Percentiles rank a stretch among this genome's conserved stretches.
Evolutionary conservation across 2,888 invertebrate genomes (phyloP).

Genomic region (Trachelus tabidus): DNA sequence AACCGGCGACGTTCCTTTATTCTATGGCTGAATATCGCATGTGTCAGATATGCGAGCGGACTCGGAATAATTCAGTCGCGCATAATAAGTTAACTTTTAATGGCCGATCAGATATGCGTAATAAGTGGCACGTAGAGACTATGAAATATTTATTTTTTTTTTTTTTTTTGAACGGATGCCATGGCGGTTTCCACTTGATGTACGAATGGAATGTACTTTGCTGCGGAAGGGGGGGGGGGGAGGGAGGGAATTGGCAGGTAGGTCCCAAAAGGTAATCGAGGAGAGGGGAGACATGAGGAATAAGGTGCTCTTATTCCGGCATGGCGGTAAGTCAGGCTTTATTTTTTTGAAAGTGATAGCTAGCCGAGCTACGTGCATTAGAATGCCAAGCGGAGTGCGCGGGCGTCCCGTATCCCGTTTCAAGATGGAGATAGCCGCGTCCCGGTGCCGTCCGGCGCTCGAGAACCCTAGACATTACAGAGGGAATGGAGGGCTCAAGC

Average conservation of each 20-base stretch:
- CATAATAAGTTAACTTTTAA: not conserved
- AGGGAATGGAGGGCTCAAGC: slow-evolving; percentile 17
- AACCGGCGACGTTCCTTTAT: not conserved
- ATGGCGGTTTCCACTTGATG: not conserved
- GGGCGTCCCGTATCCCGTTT: slow-evolving; percentile 61
- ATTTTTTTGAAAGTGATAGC: slow-evolving; percentile 20
- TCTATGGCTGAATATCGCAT: not conserved
- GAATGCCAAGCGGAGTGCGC: slow-evolving; percentile 49
- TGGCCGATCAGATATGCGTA: not conserved
- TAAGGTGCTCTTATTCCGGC: not conserved
- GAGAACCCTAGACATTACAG: slow-evolving; percentile 20
- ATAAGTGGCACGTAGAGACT: not conserved
- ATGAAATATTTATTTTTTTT: not conserved
- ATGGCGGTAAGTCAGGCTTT: not conserved
- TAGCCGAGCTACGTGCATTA: slow-evolving; percentile 41
- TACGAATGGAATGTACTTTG: not conserved
- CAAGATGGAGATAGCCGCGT: slow-evolving; percentile 60
- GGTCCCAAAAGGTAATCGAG: slow-evolving; percentile 11
- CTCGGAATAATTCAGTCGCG: not conserved
- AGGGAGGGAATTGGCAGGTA: slow-evolving; percentile 7
- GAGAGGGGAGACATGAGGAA: not conserved
- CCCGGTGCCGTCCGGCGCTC: slow-evolving; percentile 1
- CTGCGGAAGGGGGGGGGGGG: not conserved
- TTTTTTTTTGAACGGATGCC: not conserved
- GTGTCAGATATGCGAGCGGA: not conserved